Evolutionary conservation across 2,113 vertebrate genomes (phyloP), one percentile per base, ranked within the genome.

Genomic region (Campylomormyrus tamandua): DNA sequence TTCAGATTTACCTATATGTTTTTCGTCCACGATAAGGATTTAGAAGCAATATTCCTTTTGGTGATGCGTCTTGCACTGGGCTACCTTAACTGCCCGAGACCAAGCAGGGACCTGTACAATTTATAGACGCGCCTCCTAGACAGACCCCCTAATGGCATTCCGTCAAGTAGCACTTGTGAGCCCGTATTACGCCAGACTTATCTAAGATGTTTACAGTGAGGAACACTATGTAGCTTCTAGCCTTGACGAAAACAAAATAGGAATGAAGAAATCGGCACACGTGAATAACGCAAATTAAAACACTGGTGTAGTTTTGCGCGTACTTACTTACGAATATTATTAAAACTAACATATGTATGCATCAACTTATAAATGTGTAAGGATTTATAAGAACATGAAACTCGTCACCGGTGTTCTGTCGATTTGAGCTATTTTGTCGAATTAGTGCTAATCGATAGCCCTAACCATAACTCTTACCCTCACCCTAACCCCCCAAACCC

Each of bases 71-170:
- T 42, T 42, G 13, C 31, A 80, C 31, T 80, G 31, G 35, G 4
- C 74, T 42, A 19, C 74, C 74, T 50, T 90, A 5, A 88, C 88
- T 91, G 88, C 50, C 62, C 88, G 70, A 48, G 39, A 85, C 19
- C 86, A n/a, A 1, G 46, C 87, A 66, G 66, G 90, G 49, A 83
- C 91, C 89, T 9, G 48, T 87, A 90, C 74, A 93, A 94, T 95
- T 94, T 96, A 96, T 96, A 95, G 91, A 35, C 90, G 87, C 87
- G 74, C 86, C 49, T 45, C 50, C 52, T 66, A 35, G 31, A 83
- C 21, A 6, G 74, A 46, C 5, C 39, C 88, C 70, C 93, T 91
- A 92, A 88, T 94, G 87, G 48, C 85, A 90, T 92, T 91, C 92
- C 7, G 24, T 19, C 1, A 46, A 89, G 66, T 46, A 89, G 77